These are phyloP conservation scores for Alviniconcha marisindica DNA, from an alignment of 1,140 invertebrate species.

Conservation along the genomic window DNA sequence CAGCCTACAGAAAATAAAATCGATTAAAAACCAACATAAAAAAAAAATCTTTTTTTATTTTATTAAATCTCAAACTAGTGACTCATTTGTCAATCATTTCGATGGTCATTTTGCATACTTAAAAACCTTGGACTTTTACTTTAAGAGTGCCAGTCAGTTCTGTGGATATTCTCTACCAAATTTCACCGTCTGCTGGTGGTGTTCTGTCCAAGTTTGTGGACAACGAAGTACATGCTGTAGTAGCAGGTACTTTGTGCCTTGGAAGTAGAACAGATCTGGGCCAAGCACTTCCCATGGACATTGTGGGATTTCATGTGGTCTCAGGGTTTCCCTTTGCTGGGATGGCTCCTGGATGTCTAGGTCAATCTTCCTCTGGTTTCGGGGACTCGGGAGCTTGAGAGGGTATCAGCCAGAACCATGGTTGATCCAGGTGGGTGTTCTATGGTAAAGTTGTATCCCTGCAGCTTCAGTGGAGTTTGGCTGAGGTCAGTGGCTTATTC, in stretches of 20 bases:
- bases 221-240: conserved; percentile 30
- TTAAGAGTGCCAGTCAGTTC: no score
- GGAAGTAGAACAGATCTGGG: conserved; percentile 34
- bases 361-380: conserved; percentile 12
- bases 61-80: no score
- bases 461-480: conserved; percentile 74
- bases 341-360: conserved; percentile 30
- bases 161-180: no score
- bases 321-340: conserved; percentile 34
- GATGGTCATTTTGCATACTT: no score
- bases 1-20: no score
- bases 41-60: no score
- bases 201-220: not conserved
- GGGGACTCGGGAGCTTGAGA: conserved; percentile 45
- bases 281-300: conserved; percentile 12
- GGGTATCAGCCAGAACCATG: conserved; percentile 72
- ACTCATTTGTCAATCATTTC: no score
- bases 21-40: no score
- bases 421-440: conserved; percentile 68
- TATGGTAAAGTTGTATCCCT: conserved; percentile 75
- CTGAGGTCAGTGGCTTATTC: conserved; percentile 72
- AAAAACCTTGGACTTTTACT: no score
- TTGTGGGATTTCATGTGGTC: conserved; percentile 13
- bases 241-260: conserved; percentile 31
- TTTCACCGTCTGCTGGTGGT: no score